Evolutionary conservation across 1,140 invertebrate species (phyloP), one percentile per base, ranked within the genome.

Genomic region (Phortica variegata): DNA sequence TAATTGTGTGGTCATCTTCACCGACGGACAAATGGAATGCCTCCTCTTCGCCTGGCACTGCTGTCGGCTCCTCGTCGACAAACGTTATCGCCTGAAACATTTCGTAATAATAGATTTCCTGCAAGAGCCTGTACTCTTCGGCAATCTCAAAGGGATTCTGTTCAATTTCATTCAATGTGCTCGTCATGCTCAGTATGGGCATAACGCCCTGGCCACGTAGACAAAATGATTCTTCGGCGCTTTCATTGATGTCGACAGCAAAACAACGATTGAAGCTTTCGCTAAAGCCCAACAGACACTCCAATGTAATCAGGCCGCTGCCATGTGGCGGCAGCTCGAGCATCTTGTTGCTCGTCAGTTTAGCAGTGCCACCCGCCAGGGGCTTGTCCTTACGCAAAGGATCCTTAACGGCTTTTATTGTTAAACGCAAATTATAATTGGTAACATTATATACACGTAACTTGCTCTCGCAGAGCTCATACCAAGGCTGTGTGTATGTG

Each of bases 401-500:
- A 3, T 31, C 42, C 1, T 53, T 16, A 15, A 56, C 40, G 18
- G 38, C 31, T 0, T 68, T 2, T 0, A 26, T 26, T 26, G 44
- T 10, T 20, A 66, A 18, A 1, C 49, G 37, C 3, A 68, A 38
- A 0, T 49, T 51, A 33, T 68, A 73, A 18, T 60, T 51, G 2
- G 65, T 73, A 7, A 65, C 34, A 42, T 73, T 73, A 8, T 39
- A 13, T 1, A 68, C 41, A 0, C 49, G 39, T 2, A 62, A 17
- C 5, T 44, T 26, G 2, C 46, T 15, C 1, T 46, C 50, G 12
- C 50, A 73, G 0, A 32, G 23, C 38, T 73, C 70, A 40, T 73
- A 73, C 70, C 70, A 73, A 12, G 70, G 70, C 70, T 73, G 38
- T 3, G 38, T 18, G n/a, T n/a, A n/a, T n/a, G n/a, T n/a, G n/a